These are phyloP conservation scores for Acleris laterana DNA, from an alignment of 2,888 invertebrate species.

Conservation along the genomic window DNA sequence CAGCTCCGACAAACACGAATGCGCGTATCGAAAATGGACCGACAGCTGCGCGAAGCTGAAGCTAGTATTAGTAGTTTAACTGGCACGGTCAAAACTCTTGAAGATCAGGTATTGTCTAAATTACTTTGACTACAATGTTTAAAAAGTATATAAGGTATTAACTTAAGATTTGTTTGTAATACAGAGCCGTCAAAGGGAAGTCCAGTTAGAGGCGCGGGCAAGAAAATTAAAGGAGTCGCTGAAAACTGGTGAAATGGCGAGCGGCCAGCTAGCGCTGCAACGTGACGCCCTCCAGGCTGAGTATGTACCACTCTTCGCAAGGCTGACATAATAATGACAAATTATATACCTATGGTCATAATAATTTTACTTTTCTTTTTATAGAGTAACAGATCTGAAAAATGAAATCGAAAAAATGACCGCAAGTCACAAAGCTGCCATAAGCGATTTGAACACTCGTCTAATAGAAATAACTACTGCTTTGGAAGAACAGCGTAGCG, in stretches of 20 bases:
- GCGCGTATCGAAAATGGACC: slow-evolving; percentile 73
- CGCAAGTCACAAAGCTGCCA: slow-evolving; percentile 55
- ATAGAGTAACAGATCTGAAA: slow-evolving; percentile 63
- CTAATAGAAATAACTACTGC: slow-evolving; percentile 57
- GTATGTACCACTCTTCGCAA: slow-evolving; percentile 47
- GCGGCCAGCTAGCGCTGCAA: slow-evolving; percentile 65
- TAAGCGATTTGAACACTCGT: slow-evolving; percentile 61
- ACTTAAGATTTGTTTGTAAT: slow-evolving; percentile 17
- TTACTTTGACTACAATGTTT: not conserved
- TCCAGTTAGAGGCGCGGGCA: slow-evolving; percentile 73
- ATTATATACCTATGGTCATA: no score
- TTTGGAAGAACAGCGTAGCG: slow-evolving; percentile 57
- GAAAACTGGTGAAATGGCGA: slow-evolving; percentile 74
- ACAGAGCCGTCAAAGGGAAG: slow-evolving; percentile 75
- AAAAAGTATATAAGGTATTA: not conserved
- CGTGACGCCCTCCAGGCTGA: slow-evolving; percentile 66
- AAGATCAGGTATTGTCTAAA: slow-evolving; percentile 66
- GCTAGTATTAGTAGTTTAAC: slow-evolving; percentile 73
- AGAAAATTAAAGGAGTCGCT: slow-evolving; percentile 74
- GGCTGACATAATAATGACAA: no score
- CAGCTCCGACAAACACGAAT: slow-evolving; percentile 67
- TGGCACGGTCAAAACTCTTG: slow-evolving; percentile 69
- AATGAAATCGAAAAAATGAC: slow-evolving; percentile 63
- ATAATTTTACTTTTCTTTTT: slow-evolving; percentile 10
- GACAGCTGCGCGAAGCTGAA: slow-evolving; percentile 74